phyloP scores from a whole-genome alignment of 92 coral and sea anemone species.

The Isaurus tuberculatus region DNA sequence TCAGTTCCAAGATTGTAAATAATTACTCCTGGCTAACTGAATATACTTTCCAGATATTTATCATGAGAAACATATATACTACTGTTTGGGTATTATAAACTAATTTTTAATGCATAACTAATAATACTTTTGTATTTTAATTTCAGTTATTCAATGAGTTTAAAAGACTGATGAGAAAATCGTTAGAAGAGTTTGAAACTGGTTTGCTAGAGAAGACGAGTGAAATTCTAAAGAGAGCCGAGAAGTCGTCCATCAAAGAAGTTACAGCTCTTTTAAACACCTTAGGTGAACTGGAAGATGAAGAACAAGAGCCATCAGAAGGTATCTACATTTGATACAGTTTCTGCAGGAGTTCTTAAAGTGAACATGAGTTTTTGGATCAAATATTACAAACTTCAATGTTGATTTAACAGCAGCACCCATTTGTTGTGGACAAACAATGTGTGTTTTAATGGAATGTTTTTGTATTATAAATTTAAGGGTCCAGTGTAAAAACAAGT shows the following conservation, averaged over 20 bases:
- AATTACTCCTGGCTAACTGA: constrained; percentile 20
- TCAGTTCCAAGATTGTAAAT: constrained; percentile 23
- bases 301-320: constrained; percentile 22
- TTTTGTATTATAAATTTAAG: too few relatives aligned
- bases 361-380: too few relatives aligned
- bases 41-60: constrained; percentile 15
- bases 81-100: constrained; percentile 15
- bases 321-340: too few relatives aligned
- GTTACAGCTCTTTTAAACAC: background rate
- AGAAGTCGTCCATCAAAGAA: background rate
- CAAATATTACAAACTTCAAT: too few relatives aligned
- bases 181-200: constrained; percentile 10
- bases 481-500: too few relatives aligned
- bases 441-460: too few relatives aligned
- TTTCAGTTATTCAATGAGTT: background rate
- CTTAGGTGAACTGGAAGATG: constrained; percentile 19
- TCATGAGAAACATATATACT: constrained; percentile 9
- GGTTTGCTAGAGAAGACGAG: constrained; percentile 19
- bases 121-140: background rate
- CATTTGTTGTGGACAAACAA: too few relatives aligned
- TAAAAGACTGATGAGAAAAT: constrained; percentile 11
- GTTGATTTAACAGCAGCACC: too few relatives aligned
- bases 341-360: too few relatives aligned
- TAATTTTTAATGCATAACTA: background rate
- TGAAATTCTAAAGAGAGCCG: background rate